Conservation (phyloP, 2,797 vertebrate species). For the Tokudaia tokunoshimensis region DNA sequence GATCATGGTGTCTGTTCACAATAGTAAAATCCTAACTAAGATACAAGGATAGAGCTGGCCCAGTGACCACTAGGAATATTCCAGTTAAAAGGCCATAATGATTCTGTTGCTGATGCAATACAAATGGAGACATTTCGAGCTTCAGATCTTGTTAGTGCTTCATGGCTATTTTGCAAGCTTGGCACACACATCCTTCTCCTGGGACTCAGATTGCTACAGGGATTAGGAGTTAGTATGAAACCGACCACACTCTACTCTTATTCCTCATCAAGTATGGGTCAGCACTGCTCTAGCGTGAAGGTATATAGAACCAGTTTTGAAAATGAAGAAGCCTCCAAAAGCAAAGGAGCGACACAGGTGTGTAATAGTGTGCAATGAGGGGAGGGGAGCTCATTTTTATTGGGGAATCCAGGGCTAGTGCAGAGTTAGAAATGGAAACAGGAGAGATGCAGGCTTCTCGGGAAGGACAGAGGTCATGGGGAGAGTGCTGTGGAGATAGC, state of each 20-base stretch:
- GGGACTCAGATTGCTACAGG: neutral
- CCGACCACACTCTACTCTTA: neutral
- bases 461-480: neutral
- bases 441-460: neutral
- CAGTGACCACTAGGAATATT: neutral
- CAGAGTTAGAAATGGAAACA: neutral
- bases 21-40: no score
- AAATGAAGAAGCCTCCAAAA: neutral
- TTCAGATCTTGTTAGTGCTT: neutral
- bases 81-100: neutral
- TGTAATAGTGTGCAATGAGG: no score
- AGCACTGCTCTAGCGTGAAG: neutral
- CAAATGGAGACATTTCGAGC: neutral
- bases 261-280: neutral
- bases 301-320: no score
- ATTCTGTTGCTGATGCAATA: neutral
- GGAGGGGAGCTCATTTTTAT: neutral
- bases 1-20: no score
- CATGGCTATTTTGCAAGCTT: neutral
- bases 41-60: neutral
- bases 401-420: neutral
- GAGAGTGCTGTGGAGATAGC: neutral
- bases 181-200: neutral
- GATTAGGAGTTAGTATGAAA: neutral
- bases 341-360: fast-evolving